Evolutionary conservation across 2,113 vertebrate genomes (phyloP), one percentile per base, ranked within the genome.

Genomic region (Colinus virginianus): DNA sequence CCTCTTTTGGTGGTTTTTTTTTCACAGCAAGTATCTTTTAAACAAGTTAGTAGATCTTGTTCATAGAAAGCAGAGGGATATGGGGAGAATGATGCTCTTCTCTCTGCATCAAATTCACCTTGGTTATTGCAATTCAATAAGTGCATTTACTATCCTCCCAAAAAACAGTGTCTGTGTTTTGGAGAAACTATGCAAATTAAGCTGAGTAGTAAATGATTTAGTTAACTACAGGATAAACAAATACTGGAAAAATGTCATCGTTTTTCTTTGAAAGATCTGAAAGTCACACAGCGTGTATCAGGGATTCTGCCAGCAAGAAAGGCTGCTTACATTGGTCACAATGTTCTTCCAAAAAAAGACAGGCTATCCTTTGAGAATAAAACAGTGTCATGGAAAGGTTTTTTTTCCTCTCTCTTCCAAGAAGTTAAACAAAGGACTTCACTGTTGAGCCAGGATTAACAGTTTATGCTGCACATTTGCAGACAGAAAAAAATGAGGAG

Each of bases 361-460:
- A 82, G 49, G 20, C 21, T 62, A 55, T 32, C 4, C 9, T 80
- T 84, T 66, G 61, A 80, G 56, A 78, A 70, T 74, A 89, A 76
- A 79, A 72, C 5, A 45, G 16, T 8, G n/a, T 36, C 26, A 34
- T 55, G 28, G 4, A 2, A 0, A 40, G 40, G 22, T 22, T 79
- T 43, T 13, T 18, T 5, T 3, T 17, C 18, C 18, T 46, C 40
- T 15, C 43, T 70, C 42, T 78, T 81, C 61, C 10, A 55, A 64
- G 66, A 38, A 23, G 28, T 72, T 43, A 66, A 95, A 96, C 68
- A 79, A 94, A 96, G 32, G 72, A 78, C 30, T 91, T 59, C 48
- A 92, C 64, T 84, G 28, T 84, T 36, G 63, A 78, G 38, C 12
- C 10, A 48, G 8, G n/a, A 78, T 21, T 80, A 89, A 62, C 16